Percentiles rank a stretch among this genome's conserved stretches.
phyloP scores from a whole-genome alignment of 2,113 vertebrate genomes.

The Odontophorus gujanensis region DNA sequence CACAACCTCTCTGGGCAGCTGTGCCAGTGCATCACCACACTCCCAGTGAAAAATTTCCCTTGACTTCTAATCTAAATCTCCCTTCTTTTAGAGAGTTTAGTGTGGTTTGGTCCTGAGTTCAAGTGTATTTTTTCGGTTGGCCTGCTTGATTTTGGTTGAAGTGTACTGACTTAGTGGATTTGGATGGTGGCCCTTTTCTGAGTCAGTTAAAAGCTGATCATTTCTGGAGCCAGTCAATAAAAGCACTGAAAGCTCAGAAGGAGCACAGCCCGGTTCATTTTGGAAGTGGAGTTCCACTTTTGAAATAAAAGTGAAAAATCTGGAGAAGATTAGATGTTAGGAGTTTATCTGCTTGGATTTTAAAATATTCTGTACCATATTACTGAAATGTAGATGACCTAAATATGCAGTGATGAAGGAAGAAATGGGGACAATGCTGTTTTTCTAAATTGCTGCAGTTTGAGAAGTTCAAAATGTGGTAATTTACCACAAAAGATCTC shows the following conservation, averaged over 20 bases:
- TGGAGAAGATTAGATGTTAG: background rate
- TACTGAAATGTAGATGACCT: background rate
- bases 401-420: background rate
- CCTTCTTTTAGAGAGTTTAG: background rate
- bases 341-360: background rate
- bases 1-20: no score
- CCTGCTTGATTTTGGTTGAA: background rate
- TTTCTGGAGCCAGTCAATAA: background rate
- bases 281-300: background rate
- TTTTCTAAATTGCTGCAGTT: background rate
- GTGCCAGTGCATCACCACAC: no score
- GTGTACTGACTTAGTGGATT: background rate
- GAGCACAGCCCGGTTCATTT: background rate
- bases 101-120: background rate
- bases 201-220: background rate
- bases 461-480: background rate
- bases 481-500: background rate
- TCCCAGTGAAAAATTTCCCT: no score
- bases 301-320: background rate
- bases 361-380: background rate
- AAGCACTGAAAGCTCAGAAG: background rate
- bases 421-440: background rate
- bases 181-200: slow-evolving; percentile 11
- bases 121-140: background rate
- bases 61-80: no score